phyloP scores from a whole-genome alignment of 2,888 invertebrate species.

The Meiosimyza platycephala region DNA sequence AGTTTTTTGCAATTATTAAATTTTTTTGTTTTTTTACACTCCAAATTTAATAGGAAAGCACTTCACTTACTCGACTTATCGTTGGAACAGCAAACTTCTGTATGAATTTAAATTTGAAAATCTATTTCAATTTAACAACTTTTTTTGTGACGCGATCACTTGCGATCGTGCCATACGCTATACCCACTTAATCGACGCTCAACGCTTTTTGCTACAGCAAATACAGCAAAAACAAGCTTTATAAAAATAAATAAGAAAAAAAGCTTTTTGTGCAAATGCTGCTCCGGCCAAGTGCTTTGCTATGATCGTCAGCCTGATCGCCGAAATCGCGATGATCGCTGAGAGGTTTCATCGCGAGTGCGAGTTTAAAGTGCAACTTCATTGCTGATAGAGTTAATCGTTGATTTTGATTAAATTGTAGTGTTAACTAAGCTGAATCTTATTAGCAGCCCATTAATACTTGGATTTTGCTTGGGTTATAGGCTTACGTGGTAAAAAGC shows the following conservation, averaged over 20 bases:
- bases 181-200: neutral
- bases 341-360: neutral
- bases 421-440: neutral
- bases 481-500: too few relatives aligned
- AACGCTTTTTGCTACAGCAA: neutral
- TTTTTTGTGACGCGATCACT: neutral
- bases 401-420: neutral
- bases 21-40: neutral
- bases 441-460: neutral
- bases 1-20: too few relatives aligned
- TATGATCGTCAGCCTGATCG: too few relatives aligned
- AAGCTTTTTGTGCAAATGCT: slow-evolving; percentile 12
- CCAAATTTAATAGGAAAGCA: neutral
- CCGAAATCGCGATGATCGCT: too few relatives aligned
- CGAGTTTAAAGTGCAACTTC: slow-evolving; percentile 4
- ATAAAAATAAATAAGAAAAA: neutral
- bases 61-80: slow-evolving; percentile 35
- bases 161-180: neutral
- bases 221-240: neutral
- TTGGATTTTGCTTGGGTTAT: too few relatives aligned
- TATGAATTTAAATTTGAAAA: slow-evolving; percentile 53
- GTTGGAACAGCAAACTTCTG: slow-evolving; percentile 51
- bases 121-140: slow-evolving; percentile 54
- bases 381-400: neutral
- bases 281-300: too few relatives aligned